These are phyloP conservation scores for Rhyacophila brunnea DNA, from an alignment of 1,140 invertebrate species.

Conservation along the genomic window DNA sequence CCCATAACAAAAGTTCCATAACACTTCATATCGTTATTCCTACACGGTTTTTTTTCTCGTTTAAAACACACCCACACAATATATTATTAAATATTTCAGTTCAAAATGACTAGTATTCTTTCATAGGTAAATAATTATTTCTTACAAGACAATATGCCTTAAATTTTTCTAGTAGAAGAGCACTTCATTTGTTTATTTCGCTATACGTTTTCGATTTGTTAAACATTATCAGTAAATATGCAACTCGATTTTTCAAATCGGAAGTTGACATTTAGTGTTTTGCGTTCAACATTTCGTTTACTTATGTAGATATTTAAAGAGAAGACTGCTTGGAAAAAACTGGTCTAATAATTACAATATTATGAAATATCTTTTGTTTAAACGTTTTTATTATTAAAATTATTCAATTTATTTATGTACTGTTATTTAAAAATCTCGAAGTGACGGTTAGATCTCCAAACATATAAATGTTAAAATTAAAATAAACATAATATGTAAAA, in stretches of 20 bases:
- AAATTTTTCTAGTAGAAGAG: slow-evolving; percentile 32
- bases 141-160: slow-evolving; percentile 33
- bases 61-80: neutral
- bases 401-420: too few relatives aligned
- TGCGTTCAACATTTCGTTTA: too few relatives aligned
- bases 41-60: slow-evolving; percentile 2
- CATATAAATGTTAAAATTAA: too few relatives aligned
- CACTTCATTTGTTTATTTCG: slow-evolving; percentile 29
- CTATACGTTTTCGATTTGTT: slow-evolving; percentile 9
- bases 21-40: neutral
- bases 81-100: slow-evolving; percentile 5
- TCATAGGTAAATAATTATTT: slow-evolving; percentile 23
- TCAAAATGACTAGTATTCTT: slow-evolving; percentile 11
- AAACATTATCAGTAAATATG: slow-evolving; percentile 9
- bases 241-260: neutral
- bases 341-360: too few relatives aligned
- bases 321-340: too few relatives aligned
- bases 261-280: too few relatives aligned
- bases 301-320: too few relatives aligned
- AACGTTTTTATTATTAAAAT: too few relatives aligned
- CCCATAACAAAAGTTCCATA: neutral
- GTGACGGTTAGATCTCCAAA: too few relatives aligned
- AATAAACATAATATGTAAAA: too few relatives aligned
- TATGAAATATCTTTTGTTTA: too few relatives aligned
- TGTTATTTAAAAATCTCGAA: too few relatives aligned